phyloP scores from a whole-genome alignment of 1,140 invertebrate species.

The Pemphigus obesinymphae region DNA sequence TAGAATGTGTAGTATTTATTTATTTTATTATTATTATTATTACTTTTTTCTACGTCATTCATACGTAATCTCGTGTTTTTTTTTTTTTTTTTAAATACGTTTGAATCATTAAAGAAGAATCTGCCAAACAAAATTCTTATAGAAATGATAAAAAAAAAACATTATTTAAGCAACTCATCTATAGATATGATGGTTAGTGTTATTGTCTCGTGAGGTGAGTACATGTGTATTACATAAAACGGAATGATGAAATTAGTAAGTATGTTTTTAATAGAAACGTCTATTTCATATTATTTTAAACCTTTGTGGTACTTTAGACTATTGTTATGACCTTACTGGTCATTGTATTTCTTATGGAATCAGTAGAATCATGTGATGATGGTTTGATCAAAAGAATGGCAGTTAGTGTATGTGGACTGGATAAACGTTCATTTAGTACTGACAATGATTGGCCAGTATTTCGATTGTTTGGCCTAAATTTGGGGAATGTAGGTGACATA shows the following conservation, averaged over 20 bases:
- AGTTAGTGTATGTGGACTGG: not conserved
- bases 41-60: not conserved
- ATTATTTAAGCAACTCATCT: not conserved
- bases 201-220: not conserved
- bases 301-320: not conserved
- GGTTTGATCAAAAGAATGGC: not conserved
- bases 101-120: not conserved
- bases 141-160: not conserved
- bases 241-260: conserved; percentile 7
- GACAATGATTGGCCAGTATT: not conserved
- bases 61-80: not conserved
- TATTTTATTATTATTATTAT: not conserved
- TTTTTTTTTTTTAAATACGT: not conserved
- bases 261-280: not conserved
- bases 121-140: not conserved
- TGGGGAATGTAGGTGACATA: not conserved
- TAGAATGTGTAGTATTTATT: conserved; percentile 6
- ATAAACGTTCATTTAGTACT: not conserved
- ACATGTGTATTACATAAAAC: not conserved
- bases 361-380: not conserved
- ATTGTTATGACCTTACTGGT: not conserved
- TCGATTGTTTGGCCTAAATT: not conserved
- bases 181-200: not conserved
- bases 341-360: not conserved
- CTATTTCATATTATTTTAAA: not conserved